phyloP scores from a whole-genome alignment of 1,140 invertebrate species.

The Leptopilina clavipes region DNA sequence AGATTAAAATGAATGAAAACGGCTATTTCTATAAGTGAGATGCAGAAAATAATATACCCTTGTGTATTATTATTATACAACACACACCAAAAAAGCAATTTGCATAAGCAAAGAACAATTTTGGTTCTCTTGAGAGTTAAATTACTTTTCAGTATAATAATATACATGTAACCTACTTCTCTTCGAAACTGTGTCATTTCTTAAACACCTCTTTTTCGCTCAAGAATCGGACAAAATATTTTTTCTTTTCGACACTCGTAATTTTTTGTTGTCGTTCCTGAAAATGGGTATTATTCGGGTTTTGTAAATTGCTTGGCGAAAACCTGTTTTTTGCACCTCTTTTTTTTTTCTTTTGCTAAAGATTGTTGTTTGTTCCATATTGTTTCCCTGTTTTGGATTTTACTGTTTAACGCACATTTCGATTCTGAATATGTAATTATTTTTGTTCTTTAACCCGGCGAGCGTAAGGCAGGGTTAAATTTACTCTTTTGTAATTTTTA shows the following conservation, averaged over 20 bases:
- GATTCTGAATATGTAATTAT: no score
- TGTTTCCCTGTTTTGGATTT: no score
- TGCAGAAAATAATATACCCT: constrained; percentile 40
- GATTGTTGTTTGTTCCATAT: no score
- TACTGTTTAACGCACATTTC: no score
- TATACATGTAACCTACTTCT: background rate
- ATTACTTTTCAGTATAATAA: constrained; percentile 14
- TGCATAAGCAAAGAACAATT: constrained; percentile 44
- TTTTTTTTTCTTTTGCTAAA: background rate
- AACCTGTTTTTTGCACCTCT: background rate
- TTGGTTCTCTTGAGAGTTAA: background rate
- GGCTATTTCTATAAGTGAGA: constrained; percentile 37
- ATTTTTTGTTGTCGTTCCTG: background rate
- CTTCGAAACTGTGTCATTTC: constrained; percentile 2
- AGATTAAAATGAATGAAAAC: constrained; percentile 35
- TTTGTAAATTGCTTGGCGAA: background rate
- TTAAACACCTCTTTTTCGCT: background rate
- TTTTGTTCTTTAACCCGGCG: no score
- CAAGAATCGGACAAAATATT: background rate
- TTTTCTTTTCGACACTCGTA: background rate
- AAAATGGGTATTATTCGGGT: constrained; percentile 3
- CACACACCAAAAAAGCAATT: constrained; percentile 46
- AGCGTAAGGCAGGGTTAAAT: no score
- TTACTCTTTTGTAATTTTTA: no score
- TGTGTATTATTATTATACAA: constrained; percentile 49